phyloP scores from a whole-genome alignment of 2,113 vertebrate species.

The Euleptes europaea region DNA sequence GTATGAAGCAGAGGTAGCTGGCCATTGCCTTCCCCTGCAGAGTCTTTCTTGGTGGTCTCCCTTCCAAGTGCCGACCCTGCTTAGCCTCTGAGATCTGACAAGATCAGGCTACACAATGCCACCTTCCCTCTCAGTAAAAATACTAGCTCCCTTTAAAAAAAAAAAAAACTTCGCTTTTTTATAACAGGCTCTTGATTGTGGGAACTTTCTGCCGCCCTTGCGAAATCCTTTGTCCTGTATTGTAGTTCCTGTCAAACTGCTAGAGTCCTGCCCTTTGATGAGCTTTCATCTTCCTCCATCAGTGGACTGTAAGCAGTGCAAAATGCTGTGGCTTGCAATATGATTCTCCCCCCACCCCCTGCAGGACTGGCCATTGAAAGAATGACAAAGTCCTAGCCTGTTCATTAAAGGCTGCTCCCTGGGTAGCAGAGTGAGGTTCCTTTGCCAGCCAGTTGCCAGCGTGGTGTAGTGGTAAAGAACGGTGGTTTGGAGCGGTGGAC shows the following conservation, averaged over 20 bases:
- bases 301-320: not conserved
- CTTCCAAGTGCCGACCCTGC: too few relatives aligned
- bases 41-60: too few relatives aligned
- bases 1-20: too few relatives aligned
- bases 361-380: not conserved
- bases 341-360: not conserved
- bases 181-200: not conserved
- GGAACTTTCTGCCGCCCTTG: not conserved
- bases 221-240: not conserved
- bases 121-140: too few relatives aligned
- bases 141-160: not conserved
- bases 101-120: too few relatives aligned
- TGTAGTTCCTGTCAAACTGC: not conserved
- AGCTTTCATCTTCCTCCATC: not conserved
- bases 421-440: not conserved
- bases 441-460: not conserved
- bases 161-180: not conserved
- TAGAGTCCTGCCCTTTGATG: not conserved
- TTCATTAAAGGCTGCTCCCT: not conserved
- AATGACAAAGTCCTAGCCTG: not conserved
- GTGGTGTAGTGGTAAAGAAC: too few relatives aligned
- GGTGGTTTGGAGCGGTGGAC: too few relatives aligned
- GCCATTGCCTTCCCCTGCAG: too few relatives aligned
- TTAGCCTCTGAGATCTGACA: too few relatives aligned
- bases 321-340: not conserved